phyloP scores from a whole-genome alignment of 2,888 invertebrate species.

The Metallyticus violacea region DNA sequence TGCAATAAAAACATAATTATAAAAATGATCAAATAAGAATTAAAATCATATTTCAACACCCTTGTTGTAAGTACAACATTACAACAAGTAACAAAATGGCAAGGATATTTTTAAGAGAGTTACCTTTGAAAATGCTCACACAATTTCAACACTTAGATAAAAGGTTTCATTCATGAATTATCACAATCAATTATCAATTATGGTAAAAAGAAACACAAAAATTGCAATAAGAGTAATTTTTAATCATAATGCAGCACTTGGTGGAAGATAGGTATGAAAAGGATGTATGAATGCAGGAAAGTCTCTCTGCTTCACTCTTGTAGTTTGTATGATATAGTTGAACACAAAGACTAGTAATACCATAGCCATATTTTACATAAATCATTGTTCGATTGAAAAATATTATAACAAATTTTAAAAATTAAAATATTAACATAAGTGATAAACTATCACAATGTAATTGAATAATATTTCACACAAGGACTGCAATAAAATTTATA shows the following conservation, averaged over 20 bases:
- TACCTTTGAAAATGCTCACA: not conserved
- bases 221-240: not conserved
- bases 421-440: slow-evolving; percentile 1
- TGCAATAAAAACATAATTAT: not conserved
- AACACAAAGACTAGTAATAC: slow-evolving; percentile 8
- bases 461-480: not conserved
- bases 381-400: slow-evolving; percentile 6
- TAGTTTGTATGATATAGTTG: not conserved
- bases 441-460: slow-evolving; percentile 14
- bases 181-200: not conserved
- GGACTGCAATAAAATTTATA: not conserved
- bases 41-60: not conserved
- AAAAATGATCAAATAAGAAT: not conserved
- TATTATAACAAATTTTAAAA: not conserved
- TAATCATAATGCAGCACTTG: not conserved
- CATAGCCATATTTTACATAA: not conserved
- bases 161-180: not conserved
- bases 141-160: not conserved
- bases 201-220: not conserved
- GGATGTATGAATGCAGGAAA: no score
- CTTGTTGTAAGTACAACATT: not conserved
- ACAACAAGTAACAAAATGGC: slow-evolving; percentile 2
- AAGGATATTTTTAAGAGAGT: not conserved
- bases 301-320: not conserved
- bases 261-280: no score